phyloP scores from a whole-genome alignment of 2,113 vertebrate species.

The Chroicocephalus ridibundus region DNA sequence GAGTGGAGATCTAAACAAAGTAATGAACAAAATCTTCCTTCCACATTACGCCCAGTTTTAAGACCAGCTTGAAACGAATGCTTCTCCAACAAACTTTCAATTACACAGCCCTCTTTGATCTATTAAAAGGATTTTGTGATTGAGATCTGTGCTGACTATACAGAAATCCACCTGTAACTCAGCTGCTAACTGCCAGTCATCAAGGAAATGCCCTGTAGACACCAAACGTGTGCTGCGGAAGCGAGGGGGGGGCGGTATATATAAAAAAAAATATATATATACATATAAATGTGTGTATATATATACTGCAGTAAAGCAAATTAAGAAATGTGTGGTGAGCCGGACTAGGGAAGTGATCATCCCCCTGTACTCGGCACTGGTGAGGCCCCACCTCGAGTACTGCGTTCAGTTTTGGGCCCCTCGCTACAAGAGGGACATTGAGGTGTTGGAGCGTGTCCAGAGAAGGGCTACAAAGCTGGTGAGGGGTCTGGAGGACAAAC shows the following conservation, averaged over 20 bases:
- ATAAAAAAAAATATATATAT: too few species aligned
- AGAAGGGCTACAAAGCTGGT: too few species aligned
- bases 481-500: too few species aligned
- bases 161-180: not conserved
- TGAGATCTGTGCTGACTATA: not conserved
- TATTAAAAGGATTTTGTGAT: not conserved
- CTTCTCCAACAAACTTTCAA: not conserved
- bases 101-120: not conserved
- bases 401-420: too few species aligned
- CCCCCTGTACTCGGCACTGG: too few species aligned
- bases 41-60: not conserved
- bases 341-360: too few species aligned
- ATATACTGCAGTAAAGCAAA: not conserved
- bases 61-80: rapidly evolving
- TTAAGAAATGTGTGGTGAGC: too few species aligned
- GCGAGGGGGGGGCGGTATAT: too few species aligned
- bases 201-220: not conserved
- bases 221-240: not conserved
- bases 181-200: not conserved
- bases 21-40: not conserved
- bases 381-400: too few species aligned
- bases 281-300: not conserved
- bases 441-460: too few species aligned
- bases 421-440: too few species aligned
- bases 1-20: not conserved